phyloP scores from a whole-genome alignment of 2,113 vertebrate genomes.

The Corydoras sp. region DNA sequence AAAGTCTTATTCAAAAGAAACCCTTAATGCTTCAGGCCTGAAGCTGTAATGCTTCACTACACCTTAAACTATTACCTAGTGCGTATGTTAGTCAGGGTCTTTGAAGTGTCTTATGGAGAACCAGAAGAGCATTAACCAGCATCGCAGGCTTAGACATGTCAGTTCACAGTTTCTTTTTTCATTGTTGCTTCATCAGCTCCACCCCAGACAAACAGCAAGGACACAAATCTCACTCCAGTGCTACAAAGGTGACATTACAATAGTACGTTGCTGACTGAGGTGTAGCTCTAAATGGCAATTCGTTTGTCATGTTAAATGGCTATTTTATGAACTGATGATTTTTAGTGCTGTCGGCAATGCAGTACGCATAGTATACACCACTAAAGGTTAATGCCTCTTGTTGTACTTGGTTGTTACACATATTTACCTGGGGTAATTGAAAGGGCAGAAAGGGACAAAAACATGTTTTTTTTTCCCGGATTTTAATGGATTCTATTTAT shows the following conservation, averaged over 20 bases:
- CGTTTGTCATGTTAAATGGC: neutral
- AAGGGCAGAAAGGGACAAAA: neutral
- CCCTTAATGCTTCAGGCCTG: slow-evolving; percentile 17
- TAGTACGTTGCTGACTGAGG: slow-evolving; percentile 11
- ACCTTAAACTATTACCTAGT: slow-evolving; percentile 21
- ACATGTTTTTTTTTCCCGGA: no score
- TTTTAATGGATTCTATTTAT: no score
- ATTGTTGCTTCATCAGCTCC: slow-evolving; percentile 39
- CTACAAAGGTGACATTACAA: slow-evolving; percentile 6
- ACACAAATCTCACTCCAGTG: slow-evolving; percentile 21
- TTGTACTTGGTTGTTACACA: neutral
- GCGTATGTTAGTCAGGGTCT: slow-evolving; percentile 21
- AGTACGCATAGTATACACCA: neutral
- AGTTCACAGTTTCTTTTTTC: slow-evolving; percentile 33
- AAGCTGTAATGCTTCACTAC: neutral
- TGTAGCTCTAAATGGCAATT: neutral
- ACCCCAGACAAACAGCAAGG: slow-evolving; percentile 30
- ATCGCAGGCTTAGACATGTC: slow-evolving; percentile 45
- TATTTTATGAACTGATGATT: neutral
- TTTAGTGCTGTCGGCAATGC: neutral
- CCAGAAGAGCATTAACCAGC: slow-evolving; percentile 43
- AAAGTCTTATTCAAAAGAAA: slow-evolving; percentile 32
- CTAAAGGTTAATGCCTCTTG: neutral
- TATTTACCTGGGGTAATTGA: neutral
- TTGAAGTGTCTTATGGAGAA: slow-evolving; percentile 41